A percentile compares a stretch with the other conserved stretches of the same genome.
Conservation (phyloP, 1,140 invertebrate species). For the Dolichoris vasculosae region DNA sequence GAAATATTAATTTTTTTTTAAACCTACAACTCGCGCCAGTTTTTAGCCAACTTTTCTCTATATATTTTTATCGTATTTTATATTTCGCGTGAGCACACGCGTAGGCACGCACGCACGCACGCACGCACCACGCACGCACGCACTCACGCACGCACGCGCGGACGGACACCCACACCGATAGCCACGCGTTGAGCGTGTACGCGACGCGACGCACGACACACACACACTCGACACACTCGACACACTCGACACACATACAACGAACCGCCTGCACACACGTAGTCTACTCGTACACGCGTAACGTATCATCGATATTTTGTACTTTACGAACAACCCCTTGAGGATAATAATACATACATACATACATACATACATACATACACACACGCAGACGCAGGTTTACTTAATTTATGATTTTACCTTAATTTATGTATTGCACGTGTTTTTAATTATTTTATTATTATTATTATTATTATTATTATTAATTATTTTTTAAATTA, state of each 20-base stretch:
- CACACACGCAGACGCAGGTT: constrained; percentile 33
- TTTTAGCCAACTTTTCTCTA: constrained; percentile 45
- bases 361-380: too few relatives aligned
- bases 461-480: constrained; percentile 36
- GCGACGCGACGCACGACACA: not conserved
- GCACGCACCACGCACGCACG: not conserved
- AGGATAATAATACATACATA: constrained; percentile 16
- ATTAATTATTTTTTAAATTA: constrained; percentile 41
- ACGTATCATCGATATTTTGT: constrained; percentile 41
- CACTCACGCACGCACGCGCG: not conserved
- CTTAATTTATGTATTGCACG: constrained; percentile 51
- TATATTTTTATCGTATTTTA: constrained; percentile 25
- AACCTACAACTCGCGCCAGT: constrained; percentile 46
- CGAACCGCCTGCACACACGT: too few relatives aligned
- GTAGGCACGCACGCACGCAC: not conserved
- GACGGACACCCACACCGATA: too few relatives aligned
- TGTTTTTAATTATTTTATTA: constrained; percentile 46
- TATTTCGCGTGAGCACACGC: constrained; percentile 17
- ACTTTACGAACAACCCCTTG: constrained; percentile 35
- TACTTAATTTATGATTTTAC: constrained; percentile 53
- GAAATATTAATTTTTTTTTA: constrained; percentile 23
- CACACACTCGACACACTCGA: not conserved
- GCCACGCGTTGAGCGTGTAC: not conserved
- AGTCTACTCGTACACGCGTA: not conserved
- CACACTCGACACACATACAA: too few relatives aligned